Evolutionary conservation across 2,113 vertebrate species (phyloP), one percentile per base, ranked within the genome.

Genomic region (Pleuronectes platessa): DNA sequence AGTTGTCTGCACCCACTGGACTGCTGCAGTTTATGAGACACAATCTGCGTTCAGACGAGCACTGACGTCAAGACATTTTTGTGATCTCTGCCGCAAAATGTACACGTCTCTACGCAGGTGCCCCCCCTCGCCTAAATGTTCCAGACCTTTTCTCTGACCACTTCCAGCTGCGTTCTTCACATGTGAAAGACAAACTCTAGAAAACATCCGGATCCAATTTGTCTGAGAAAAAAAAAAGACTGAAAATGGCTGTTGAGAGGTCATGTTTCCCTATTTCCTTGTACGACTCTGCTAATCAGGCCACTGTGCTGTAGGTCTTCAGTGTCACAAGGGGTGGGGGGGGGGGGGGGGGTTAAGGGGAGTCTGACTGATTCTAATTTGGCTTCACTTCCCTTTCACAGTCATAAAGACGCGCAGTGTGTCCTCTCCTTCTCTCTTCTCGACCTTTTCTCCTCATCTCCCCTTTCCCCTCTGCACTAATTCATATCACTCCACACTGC

Each of bases 321-420:
- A 9, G 51, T 54, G 18, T 54, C 51, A 54, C 45, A 49, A 18
- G 20, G 14, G 20, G 51, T 9, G 5, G 47, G 3, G 47, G 17
- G 26, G 26, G 4, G 17, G 18, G 14, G n/a, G 3, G 47, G 17
- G 47, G 17, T 49, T 18, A 49, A 49, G 47, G 17, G 18, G 47
- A 20, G 47, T 49, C 47, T 49, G 21, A 58, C 61, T 78, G 61
- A 45, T 68, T 75, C 60, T 27, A 53, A 82, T 79, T 69, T 51
- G 59, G 40, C 77, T 61, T n/a, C 65, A 18, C 31, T 71, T 68
- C 23, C 51, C 20, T 54, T 54, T n/a, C 51, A 54, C 51, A 54
- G 8, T 20, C 20, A 49, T 49, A 15, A 49, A 3, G 45, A 49
- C 15, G 4, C 17, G 15, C 45, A 4, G 3, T 15, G n/a, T 21